Base-by-base conservation (phyloP, 2,113 vertebrate species). In the Lepidothrix coronata region DNA sequence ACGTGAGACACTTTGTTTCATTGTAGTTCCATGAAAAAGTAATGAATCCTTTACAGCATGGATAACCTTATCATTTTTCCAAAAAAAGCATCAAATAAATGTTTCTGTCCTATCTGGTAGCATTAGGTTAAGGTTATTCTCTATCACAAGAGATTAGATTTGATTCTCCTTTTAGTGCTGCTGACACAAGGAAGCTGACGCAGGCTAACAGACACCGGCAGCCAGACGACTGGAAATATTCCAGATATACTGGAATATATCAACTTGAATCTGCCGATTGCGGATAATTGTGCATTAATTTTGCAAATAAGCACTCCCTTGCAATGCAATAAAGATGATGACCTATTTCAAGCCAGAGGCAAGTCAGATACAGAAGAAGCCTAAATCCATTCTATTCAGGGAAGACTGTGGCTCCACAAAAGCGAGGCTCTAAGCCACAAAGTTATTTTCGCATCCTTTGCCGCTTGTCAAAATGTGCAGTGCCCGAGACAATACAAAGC, bases 211-310 rank as follows among this genome's bases (percentile, higher is more conserved):
- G 87, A 86, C 85, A 88, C 68, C 59, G 68, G 57, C 78, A 80
- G 66, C 54, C 85, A 94, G 77, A 90, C 77, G 55, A 94, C 88
- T 93, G 90, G 95, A 96, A 92, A 90, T 66, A 80, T 51, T 97
- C 95, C 94, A 96, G 78, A 85, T 43, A 88, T 16, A 55, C 94
- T 92, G 93, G 83, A 91, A 95, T 67, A 67, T 67, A 96, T 95
- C 95, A 86, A 58, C 82, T 97, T 51, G 33, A 80, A 94, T 83
- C 72, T 95, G 76, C 72, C 90, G 76, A 86, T 59, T 86, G 82
- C 57, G 57, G 93, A 74, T 94, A 96, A 95, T 3, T 67, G 52
- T 65, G 73, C 93, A 94, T 94, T 97, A 96, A 96, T 94, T 95
- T 92, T 91, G 68, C 90, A 93, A 94, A 94, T 91, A 96, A 96